A percentile compares a stretch with the other conserved stretches of the same genome.
Evolutionary conservation across 64 coral and sea anemone genomes (phyloP).

Genomic region (Acropora tenuis): DNA sequence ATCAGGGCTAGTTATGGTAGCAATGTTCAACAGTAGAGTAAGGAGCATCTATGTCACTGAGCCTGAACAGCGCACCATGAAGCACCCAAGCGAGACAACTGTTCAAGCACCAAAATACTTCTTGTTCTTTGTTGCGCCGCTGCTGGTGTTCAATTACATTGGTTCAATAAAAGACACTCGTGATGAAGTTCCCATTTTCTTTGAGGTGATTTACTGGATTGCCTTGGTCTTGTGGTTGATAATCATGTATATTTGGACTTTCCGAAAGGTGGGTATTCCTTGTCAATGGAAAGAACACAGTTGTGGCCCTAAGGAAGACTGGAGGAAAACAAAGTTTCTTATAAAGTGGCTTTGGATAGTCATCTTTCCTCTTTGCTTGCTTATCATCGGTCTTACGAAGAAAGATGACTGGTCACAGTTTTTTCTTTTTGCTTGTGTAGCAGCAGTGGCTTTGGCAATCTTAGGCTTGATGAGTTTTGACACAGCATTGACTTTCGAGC

Average conservation of each 20-base stretch:
- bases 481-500: constrained; percentile 27
- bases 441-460: constrained; percentile 68
- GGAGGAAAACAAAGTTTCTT: not conserved
- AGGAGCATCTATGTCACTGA: not conserved
- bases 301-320: not conserved
- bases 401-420: constrained; percentile 80
- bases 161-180: constrained; percentile 77
- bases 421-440: constrained; percentile 89
- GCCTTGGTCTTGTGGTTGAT: constrained; percentile 64
- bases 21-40: constrained; percentile 75
- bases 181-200: constrained; percentile 52
- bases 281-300: not conserved
- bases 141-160: constrained; percentile 81
- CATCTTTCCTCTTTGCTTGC: constrained; percentile 79
- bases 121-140: constrained; percentile 87
- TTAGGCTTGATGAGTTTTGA: constrained; percentile 72
- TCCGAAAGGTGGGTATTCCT: constrained; percentile 65
- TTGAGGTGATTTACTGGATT: constrained; percentile 83
- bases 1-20: constrained; percentile 76
- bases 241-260: constrained; percentile 75
- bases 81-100: constrained; percentile 62
- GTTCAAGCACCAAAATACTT: constrained; percentile 92
- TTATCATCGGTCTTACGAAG: constrained; percentile 64
- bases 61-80: not conserved
- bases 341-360: constrained; percentile 77